Percentiles rank a stretch among this genome's conserved stretches.
phyloP scores from a whole-genome alignment of 92 coral and sea anemone species.

The Epizoanthus illoricatus region DNA sequence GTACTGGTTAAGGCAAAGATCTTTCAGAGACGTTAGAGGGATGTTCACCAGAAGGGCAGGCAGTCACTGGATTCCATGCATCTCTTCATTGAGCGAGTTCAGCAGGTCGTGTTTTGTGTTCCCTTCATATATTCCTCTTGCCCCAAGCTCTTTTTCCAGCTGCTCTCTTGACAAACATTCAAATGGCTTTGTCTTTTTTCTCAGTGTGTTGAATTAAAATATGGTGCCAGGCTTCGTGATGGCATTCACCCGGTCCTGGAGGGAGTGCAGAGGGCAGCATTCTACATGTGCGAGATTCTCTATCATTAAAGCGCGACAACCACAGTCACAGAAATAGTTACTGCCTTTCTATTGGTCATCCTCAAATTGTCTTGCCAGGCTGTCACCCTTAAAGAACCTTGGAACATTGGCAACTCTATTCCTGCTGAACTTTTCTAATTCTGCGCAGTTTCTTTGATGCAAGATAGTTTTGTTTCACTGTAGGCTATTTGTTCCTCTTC shows the following conservation, averaged over 20 bases:
- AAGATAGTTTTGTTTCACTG: conserved; percentile 37
- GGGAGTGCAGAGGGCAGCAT: conserved; percentile 24
- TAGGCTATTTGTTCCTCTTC: conserved; percentile 48
- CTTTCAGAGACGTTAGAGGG: conserved; percentile 4
- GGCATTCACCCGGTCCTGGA: conserved; percentile 8
- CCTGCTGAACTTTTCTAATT: background rate
- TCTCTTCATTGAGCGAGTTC: background rate
- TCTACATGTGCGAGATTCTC: conserved; percentile 34
- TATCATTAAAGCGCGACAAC: conserved; percentile 9
- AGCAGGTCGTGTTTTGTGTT: conserved; percentile 35
- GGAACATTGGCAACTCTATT: conserved; percentile 18
- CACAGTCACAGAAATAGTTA: conserved; percentile 44
- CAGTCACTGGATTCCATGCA: conserved; percentile 24
- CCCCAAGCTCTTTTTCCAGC: conserved; percentile 39
- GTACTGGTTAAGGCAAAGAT: conserved; percentile 1
- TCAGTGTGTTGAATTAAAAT: background rate
- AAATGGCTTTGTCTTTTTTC: conserved; percentile 26
- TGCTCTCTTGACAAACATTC: conserved; percentile 1
- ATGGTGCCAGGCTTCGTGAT: conserved; percentile 2
- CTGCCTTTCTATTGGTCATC: conserved; percentile 55
- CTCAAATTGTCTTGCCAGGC: conserved; percentile 39
- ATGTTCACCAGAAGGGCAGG: conserved; percentile 26
- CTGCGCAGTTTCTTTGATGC: conserved; percentile 16
- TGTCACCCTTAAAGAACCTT: conserved; percentile 51
- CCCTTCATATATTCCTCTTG: conserved; percentile 34